These are phyloP conservation scores for Trichosurus vulpecula DNA, from an alignment of 2,797 vertebrate species.

Conservation along the genomic window DNA sequence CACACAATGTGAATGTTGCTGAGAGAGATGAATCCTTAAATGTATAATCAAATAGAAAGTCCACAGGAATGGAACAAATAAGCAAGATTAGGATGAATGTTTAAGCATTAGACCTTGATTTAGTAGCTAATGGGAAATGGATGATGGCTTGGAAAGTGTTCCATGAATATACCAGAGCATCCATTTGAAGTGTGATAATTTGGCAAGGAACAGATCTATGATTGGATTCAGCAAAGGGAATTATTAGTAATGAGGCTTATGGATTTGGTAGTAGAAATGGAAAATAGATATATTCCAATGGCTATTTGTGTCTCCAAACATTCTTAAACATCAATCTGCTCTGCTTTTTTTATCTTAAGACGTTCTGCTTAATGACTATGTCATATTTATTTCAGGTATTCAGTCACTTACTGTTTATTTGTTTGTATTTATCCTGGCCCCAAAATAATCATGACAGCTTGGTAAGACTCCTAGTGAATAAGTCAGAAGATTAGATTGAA, in stretches of 20 bases:
- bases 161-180: background rate
- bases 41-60: background rate
- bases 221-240: constrained; percentile 10
- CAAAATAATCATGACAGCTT: background rate
- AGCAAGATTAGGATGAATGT: background rate
- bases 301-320: background rate
- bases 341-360: background rate
- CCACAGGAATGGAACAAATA: background rate
- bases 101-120: background rate
- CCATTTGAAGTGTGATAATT: constrained; percentile 13
- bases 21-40: background rate
- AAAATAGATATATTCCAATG: background rate
- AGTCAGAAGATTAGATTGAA: background rate
- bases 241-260: constrained; percentile 8
- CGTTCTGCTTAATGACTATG: background rate
- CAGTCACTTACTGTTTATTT: background rate
- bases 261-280: background rate
- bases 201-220: background rate
- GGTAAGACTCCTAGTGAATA: background rate
- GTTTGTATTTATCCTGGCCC: background rate
- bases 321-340: background rate
- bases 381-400: background rate
- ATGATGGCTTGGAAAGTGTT: background rate
- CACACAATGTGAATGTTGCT: background rate
- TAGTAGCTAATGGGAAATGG: background rate